Evolutionary conservation across 2,888 invertebrate genomes (phyloP).

Genomic region (Phragmatobia fuliginosa): DNA sequence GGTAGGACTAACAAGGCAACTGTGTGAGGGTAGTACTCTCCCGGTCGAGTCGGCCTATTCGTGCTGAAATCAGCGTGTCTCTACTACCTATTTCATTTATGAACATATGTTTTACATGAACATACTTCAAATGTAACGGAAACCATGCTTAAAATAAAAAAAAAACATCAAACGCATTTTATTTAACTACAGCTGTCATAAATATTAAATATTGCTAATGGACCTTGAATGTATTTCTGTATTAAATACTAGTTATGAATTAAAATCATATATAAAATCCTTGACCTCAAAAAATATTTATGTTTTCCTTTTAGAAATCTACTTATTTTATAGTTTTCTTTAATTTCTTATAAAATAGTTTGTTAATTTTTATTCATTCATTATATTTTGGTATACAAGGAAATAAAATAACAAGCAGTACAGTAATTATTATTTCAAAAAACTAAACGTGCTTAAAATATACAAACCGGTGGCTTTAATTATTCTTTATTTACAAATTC

Average conservation of each 20-base stretch:
- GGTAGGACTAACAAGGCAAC: too few relatives aligned
- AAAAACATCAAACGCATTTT: not conserved
- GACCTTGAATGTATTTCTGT: not conserved
- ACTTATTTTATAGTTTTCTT: not conserved
- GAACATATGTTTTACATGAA: not conserved
- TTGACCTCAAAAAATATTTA: not conserved
- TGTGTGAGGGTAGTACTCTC: too few relatives aligned
- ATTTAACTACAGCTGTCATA: not conserved
- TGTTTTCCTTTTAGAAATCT: not conserved
- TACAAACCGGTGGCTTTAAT: not conserved
- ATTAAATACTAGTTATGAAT: not conserved
- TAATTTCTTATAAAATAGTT: not conserved
- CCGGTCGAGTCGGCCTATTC: too few relatives aligned
- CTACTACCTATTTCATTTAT: too few relatives aligned
- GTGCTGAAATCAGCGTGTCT: too few relatives aligned
- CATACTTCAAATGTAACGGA: not conserved
- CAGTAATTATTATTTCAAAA: not conserved
- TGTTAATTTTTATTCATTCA: not conserved
- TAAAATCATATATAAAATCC: not conserved
- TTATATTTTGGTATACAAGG: not conserved
- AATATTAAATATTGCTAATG: conserved; percentile 5
- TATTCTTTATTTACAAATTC: not conserved
- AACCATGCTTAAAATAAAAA: not conserved
- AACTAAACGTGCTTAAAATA: not conserved
- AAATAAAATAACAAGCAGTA: not conserved